phyloP scores from a whole-genome alignment of 2,797 vertebrate species.

The Rhynchotus rufescens region DNA sequence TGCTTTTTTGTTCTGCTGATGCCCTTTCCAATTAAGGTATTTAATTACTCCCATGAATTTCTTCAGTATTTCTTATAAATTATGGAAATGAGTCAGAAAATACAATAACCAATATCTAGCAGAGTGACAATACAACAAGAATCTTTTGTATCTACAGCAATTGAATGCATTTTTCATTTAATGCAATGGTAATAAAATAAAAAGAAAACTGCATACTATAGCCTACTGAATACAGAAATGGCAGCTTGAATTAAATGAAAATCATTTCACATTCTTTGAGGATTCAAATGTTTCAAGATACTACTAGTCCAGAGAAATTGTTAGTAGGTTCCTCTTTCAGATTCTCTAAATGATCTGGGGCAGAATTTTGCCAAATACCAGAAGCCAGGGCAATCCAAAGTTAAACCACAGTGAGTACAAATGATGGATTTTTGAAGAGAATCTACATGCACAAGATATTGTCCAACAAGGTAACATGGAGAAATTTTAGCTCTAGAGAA shows the following conservation, averaged over 20 bases:
- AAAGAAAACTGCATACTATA: neutral
- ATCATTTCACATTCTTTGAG: neutral
- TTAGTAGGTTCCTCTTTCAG: neutral
- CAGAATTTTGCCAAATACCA: neutral
- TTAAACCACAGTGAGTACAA: neutral
- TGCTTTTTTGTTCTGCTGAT: neutral
- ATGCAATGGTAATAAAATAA: neutral
- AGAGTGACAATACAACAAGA: neutral
- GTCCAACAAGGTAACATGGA: neutral
- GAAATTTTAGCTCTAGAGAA: neutral
- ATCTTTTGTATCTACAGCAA: neutral
- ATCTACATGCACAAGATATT: neutral
- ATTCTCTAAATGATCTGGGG: neutral
- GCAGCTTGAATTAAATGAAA: neutral
- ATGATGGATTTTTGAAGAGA: neutral
- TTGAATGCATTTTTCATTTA: neutral
- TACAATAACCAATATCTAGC: neutral
- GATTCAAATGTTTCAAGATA: neutral
- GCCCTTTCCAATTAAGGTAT: neutral
- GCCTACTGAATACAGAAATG: neutral
- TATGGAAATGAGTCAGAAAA: constrained; percentile 20
- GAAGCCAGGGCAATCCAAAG: neutral
- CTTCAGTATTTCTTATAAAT: neutral
- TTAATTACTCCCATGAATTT: constrained; percentile 17
- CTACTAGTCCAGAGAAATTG: neutral